Conservation (phyloP, 1,140 invertebrate species). For the Calephelis nemesis region DNA sequence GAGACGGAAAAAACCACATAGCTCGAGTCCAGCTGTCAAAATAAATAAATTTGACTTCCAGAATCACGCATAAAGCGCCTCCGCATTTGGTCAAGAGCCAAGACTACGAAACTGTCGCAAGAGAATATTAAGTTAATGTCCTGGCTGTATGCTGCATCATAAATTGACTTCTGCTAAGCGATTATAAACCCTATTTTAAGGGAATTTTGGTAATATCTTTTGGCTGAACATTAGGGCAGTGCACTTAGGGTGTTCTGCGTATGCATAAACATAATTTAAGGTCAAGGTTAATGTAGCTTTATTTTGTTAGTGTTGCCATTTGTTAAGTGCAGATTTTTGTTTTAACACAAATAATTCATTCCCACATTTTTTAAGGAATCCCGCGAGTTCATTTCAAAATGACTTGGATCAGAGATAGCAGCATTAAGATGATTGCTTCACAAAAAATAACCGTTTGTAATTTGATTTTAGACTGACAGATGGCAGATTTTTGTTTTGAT, state of each 20-base stretch:
- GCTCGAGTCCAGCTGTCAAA: neutral
- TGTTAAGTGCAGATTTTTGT: neutral
- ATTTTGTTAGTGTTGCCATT: conserved; percentile 11
- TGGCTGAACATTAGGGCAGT: neutral
- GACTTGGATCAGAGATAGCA: no score
- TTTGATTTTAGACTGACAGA: no score
- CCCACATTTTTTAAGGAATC: no score
- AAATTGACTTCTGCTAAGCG: neutral
- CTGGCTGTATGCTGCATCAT: conserved; percentile 24
- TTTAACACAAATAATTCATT: neutral
- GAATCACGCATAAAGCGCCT: conserved; percentile 33
- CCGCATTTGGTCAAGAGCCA: conserved; percentile 32
- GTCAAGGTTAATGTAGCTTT: conserved; percentile 15
- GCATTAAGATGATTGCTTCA: no score
- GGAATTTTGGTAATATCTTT: conserved; percentile 4
- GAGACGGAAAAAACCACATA: no score
- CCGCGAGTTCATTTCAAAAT: no score
- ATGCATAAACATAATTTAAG: conserved; percentile 20
- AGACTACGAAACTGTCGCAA: conserved; percentile 28
- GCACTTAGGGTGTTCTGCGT: conserved; percentile 6
- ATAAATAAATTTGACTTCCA: conserved; percentile 27
- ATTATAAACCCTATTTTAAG: conserved; percentile 5
- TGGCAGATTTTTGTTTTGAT: neutral
- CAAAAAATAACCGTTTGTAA: no score
- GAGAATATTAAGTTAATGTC: conserved; percentile 41